Percentiles rank a stretch among this genome's conserved stretches.
Conservation (phyloP, 92 coral and sea anemone species). For the Heteractis magnifica region DNA sequence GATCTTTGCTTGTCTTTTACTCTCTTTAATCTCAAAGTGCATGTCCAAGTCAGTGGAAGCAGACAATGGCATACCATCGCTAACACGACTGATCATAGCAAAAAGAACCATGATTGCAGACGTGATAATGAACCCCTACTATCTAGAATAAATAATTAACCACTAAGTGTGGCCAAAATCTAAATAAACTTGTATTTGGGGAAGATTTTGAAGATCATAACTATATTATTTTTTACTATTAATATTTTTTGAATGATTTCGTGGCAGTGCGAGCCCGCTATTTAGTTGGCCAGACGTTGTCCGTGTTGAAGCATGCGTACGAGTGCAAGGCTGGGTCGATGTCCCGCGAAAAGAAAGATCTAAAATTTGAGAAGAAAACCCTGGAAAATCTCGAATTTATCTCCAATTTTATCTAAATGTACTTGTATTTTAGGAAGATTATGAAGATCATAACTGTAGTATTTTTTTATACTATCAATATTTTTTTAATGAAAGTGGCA, state of each 20-base stretch:
- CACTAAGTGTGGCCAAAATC: not conserved
- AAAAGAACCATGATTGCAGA: constrained; percentile 73
- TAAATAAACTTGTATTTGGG: not conserved
- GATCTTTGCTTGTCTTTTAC: constrained; percentile 80
- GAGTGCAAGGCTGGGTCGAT: too few relatives aligned
- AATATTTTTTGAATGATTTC: constrained; percentile 4
- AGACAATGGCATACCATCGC: constrained; percentile 91
- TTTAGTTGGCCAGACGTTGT: not conserved
- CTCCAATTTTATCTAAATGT: not conserved
- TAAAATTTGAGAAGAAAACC: too few relatives aligned
- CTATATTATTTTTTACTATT: not conserved
- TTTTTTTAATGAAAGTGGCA: not conserved
- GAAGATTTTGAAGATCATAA: not conserved
- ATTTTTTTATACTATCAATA: not conserved
- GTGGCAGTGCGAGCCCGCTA: not conserved
- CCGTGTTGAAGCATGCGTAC: not conserved
- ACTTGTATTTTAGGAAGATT: not conserved
- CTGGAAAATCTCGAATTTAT: too few relatives aligned
- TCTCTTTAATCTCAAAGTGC: constrained; percentile 95
- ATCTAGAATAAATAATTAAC: not conserved
- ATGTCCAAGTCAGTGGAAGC: constrained; percentile 95
- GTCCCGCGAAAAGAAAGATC: not conserved
- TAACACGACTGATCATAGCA: constrained; percentile 90
- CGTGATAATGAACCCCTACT: not conserved
- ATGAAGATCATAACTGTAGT: not conserved